phyloP scores from a whole-genome alignment of 37 sponge, comb jelly and placozoan species.

The Spongia lamella region DNA sequence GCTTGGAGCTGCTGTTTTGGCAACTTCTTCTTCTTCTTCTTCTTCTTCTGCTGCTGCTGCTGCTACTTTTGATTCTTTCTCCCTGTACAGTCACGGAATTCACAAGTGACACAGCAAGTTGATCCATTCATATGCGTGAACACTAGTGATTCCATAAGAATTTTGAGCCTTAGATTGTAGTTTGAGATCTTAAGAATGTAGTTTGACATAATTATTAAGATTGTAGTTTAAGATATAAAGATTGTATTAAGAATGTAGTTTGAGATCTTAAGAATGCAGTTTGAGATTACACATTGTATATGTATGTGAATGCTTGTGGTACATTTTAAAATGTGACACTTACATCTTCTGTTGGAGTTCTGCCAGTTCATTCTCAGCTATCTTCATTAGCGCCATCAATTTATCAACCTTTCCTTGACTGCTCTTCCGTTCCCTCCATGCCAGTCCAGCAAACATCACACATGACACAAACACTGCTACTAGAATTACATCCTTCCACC shows the following conservation, averaged over 20 bases:
- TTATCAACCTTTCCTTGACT: conserved; percentile 35
- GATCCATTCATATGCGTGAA: too few relatives aligned
- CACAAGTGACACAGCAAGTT: too few relatives aligned
- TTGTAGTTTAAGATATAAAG: too few relatives aligned
- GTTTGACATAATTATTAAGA: too few relatives aligned
- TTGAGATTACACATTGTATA: too few relatives aligned
- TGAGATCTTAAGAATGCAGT: too few relatives aligned
- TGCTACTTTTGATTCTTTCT: not conserved
- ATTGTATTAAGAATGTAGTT: too few relatives aligned
- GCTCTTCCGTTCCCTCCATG: conserved; percentile 33
- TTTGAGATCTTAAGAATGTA: too few relatives aligned
- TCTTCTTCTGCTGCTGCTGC: not conserved
- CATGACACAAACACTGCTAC: conserved; percentile 27
- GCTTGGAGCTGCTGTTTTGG: not conserved
- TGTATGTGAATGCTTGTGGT: not conserved
- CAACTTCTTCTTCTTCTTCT: not conserved
- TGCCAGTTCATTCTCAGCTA: conserved; percentile 47
- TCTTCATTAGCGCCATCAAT: conserved; percentile 41
- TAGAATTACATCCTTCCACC: conserved; percentile 64
- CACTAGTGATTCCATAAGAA: too few relatives aligned
- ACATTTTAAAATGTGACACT: not conserved
- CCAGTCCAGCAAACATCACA: conserved; percentile 17
- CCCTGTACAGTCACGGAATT: too few relatives aligned
- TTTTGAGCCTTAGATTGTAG: too few relatives aligned
- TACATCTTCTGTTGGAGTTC: conserved; percentile 34